Conservation (phyloP, 2,113 vertebrate species). For the Oryctolagus cuniculus region DNA sequence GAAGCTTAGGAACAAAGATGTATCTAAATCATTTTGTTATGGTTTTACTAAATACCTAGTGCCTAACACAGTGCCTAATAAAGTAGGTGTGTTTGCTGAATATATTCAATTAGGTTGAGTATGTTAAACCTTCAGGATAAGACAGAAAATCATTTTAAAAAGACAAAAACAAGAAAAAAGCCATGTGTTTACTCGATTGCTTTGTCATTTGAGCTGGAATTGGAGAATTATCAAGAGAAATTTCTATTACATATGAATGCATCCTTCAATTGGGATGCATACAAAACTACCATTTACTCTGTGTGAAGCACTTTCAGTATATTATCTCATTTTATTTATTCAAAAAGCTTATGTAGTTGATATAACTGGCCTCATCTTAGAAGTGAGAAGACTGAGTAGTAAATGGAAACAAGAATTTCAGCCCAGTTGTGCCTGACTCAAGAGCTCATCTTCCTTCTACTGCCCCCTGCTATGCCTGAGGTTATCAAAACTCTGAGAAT, state of each 20-base stretch:
- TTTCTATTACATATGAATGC: background rate
- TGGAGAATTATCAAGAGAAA: slow-evolving; percentile 24
- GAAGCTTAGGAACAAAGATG: background rate
- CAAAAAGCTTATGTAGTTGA: background rate
- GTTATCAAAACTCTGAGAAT: background rate
- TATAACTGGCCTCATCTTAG: background rate
- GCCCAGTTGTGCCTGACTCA: background rate
- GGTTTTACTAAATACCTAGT: background rate
- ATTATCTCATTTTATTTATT: slow-evolving; percentile 53
- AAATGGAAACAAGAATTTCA: slow-evolving; percentile 39
- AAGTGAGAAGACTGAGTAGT: background rate
- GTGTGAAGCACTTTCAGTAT: slow-evolving; percentile 17
- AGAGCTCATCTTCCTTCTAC: background rate
- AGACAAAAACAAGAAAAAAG: background rate
- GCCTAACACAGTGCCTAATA: background rate
- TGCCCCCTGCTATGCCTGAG: background rate
- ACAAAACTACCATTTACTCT: slow-evolving; percentile 34
- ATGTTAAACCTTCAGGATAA: slow-evolving; percentile 41
- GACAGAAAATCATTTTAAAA: slow-evolving; percentile 18
- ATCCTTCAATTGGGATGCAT: background rate
- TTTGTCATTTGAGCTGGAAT: background rate
- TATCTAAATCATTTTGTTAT: slow-evolving; percentile 5
- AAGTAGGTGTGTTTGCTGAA: slow-evolving; percentile 5
- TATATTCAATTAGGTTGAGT: background rate
- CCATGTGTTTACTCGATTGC: background rate